Evolutionary conservation across 2,888 invertebrate species (phyloP).

Genomic region (Steinernema scapterisci): DNA sequence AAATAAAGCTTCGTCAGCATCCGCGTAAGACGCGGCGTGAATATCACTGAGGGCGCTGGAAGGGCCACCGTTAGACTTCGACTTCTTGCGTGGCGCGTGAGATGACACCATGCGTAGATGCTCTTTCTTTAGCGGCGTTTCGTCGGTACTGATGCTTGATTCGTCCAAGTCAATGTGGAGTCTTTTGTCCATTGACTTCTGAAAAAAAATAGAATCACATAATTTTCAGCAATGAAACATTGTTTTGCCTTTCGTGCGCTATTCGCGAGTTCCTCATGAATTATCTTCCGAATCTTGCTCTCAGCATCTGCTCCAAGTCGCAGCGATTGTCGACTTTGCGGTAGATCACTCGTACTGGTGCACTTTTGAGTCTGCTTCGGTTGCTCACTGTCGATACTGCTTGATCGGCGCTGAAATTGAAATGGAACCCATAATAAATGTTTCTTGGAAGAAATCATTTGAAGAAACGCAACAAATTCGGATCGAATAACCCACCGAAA

Average conservation of each 20-base stretch:
- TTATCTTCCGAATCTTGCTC: constrained; percentile 6
- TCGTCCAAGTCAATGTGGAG: not conserved
- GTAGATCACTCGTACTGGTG: constrained; percentile 44
- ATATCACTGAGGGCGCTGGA: no score
- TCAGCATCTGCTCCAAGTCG: not conserved
- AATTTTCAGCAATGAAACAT: not conserved
- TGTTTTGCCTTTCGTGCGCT: not conserved
- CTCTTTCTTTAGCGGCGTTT: not conserved
- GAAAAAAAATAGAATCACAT: no score
- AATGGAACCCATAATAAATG: no score
- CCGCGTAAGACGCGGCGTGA: not conserved
- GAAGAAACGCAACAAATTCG: no score
- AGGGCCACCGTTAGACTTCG: not conserved
- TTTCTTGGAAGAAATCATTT: no score
- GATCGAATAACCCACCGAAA: not conserved
- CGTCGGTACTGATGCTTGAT: not conserved
- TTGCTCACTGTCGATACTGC: constrained; percentile 36
- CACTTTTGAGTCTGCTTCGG: constrained; percentile 22
- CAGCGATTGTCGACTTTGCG: constrained; percentile 36
- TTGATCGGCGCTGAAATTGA: constrained; percentile 45
- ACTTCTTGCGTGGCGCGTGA: constrained; percentile 12
- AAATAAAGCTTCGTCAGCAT: constrained; percentile 20
- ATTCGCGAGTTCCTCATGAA: constrained; percentile 14
- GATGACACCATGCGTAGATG: not conserved
- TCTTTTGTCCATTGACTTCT: no score